phyloP scores from a whole-genome alignment of 2,797 vertebrate genomes.

The Otolemur crassicaudatus region DNA sequence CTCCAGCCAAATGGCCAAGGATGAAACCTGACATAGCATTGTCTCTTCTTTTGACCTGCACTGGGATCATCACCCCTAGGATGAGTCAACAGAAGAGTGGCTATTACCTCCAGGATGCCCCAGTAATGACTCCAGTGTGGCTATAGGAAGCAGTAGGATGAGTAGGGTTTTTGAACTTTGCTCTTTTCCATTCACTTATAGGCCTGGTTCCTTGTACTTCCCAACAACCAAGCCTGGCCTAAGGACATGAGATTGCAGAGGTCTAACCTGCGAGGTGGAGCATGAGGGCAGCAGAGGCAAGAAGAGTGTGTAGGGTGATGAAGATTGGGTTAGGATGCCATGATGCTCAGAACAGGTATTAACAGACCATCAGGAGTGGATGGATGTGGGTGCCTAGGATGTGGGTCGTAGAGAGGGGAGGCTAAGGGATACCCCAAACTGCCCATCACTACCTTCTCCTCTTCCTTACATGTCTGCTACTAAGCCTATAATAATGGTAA shows the following conservation, averaged over 20 bases:
- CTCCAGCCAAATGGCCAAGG: background rate
- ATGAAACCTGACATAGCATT: background rate
- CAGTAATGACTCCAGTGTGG: background rate
- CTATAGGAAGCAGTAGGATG: background rate
- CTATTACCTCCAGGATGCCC: background rate
- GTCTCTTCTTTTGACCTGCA: background rate
- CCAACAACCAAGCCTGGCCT: background rate
- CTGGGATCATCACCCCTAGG: background rate
- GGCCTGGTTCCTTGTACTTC: background rate
- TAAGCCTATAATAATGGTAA: constrained; percentile 40
- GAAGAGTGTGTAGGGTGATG: background rate
- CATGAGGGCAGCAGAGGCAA: background rate
- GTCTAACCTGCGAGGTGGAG: background rate
- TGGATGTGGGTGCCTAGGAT: background rate
- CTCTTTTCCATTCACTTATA: background rate
- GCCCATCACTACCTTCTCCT: background rate
- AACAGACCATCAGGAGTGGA: background rate
- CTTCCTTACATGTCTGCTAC: background rate
- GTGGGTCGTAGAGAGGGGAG: background rate
- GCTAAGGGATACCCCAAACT: background rate
- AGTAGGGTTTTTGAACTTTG: background rate
- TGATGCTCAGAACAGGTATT: background rate
- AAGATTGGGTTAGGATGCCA: background rate
- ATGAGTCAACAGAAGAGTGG: background rate
- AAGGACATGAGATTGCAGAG: background rate